These are phyloP conservation scores for Pogona vitticeps DNA, from an alignment of 2,113 vertebrate genomes.

Conservation along the genomic window DNA sequence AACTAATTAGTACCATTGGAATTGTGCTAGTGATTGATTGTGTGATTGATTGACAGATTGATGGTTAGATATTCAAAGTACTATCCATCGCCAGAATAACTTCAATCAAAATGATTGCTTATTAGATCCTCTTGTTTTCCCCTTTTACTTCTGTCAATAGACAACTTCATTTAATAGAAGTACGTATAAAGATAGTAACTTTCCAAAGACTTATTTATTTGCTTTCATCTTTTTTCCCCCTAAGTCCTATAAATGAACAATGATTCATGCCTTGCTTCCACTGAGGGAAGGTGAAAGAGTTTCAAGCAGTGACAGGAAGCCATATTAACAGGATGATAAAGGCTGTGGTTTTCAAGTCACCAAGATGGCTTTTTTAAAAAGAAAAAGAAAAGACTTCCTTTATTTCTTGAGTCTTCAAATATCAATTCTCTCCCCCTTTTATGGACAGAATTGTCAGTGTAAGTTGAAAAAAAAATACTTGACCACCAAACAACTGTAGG, in stretches of 20 bases:
- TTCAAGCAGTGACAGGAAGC: constrained; percentile 27
- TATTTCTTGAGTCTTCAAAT: constrained; percentile 27
- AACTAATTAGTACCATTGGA: neutral
- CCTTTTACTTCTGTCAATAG: neutral
- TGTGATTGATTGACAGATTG: too few relatives aligned
- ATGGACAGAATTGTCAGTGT: neutral
- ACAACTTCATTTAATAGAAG: constrained; percentile 8
- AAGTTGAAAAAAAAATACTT: constrained; percentile 32
- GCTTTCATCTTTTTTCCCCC: constrained; percentile 1
- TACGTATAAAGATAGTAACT: constrained; percentile 5
- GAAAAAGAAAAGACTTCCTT: neutral
- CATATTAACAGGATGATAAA: neutral
- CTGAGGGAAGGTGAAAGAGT: neutral
- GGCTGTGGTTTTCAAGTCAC: neutral
- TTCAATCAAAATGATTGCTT: neutral
- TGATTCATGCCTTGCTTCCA: constrained; percentile 7
- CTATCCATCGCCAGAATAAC: neutral
- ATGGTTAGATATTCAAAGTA: neutral
- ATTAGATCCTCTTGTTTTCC: neutral
- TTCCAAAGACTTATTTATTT: constrained; percentile 13
- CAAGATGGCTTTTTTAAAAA: neutral
- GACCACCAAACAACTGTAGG: neutral
- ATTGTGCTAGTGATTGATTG: too few relatives aligned
- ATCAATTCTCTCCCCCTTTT: neutral
- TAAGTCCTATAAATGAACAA: constrained; percentile 38